A percentile compares a stretch with the other conserved stretches of the same genome.
Evolutionary conservation across 2,888 invertebrate species (phyloP).

Genomic region (Cheilosia scutellata): DNA sequence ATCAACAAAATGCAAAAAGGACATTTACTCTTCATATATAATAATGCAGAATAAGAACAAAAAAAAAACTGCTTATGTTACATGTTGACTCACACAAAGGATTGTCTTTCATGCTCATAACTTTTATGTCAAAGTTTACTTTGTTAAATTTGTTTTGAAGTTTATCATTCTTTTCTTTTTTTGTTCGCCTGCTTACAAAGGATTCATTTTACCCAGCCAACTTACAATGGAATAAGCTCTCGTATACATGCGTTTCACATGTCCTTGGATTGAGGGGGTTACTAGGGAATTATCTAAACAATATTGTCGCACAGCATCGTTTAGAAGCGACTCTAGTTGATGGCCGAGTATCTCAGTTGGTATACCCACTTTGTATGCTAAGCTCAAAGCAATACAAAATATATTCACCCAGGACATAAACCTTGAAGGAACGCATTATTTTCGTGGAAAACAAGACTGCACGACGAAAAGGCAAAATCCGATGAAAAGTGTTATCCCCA

Average conservation of each 20-base stretch:
- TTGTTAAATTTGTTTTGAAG: conserved; percentile 72
- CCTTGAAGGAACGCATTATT: conserved; percentile 12
- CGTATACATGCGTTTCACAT: conserved; percentile 41
- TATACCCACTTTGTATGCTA: conserved; percentile 21
- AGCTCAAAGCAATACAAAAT: conserved; percentile 15
- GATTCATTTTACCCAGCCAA: conserved; percentile 36
- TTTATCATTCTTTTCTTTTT: conserved; percentile 38
- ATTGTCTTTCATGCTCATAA: conserved; percentile 59
- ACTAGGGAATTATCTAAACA: conserved; percentile 59
- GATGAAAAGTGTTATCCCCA: conserved; percentile 44
- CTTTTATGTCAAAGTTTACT: conserved; percentile 73
- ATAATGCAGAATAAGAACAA: conserved; percentile 20
- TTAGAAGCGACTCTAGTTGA: conserved; percentile 21
- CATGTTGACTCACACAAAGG: conserved; percentile 70
- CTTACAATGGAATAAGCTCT: conserved; percentile 43
- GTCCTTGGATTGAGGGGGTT: conserved; percentile 50
- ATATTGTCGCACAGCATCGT: conserved; percentile 48
- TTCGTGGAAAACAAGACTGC: conserved; percentile 5
- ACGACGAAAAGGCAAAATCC: neutral
- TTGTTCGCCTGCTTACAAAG: conserved; percentile 1
- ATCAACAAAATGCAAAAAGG: conserved; percentile 63
- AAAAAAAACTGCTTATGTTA: conserved; percentile 45
- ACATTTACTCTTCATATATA: conserved; percentile 59
- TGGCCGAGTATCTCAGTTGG: conserved; percentile 9
- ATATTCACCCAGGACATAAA: conserved; percentile 20